Evolutionary conservation across 2,113 vertebrate species (phyloP).

Genomic region (Balaenoptera acutorostrata): DNA sequence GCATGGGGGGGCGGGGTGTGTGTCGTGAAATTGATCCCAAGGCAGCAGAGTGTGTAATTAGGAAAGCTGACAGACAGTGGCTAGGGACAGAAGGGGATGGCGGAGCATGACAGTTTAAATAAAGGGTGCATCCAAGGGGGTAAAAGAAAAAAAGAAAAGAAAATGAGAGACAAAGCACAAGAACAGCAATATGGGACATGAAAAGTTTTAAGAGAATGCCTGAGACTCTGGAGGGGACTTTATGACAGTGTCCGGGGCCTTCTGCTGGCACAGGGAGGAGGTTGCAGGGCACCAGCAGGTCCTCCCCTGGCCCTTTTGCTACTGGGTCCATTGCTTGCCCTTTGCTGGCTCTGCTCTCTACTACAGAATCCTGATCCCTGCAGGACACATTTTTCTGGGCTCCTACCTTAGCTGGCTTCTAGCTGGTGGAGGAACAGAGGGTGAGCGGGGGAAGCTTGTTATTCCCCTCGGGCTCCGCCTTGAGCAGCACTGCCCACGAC

Average conservation of each 20-base stretch:
- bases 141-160: not conserved
- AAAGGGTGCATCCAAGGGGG: not conserved
- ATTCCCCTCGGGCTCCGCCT: rapidly evolving
- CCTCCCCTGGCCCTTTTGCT: not conserved
- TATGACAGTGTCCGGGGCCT: not conserved
- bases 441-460: not conserved
- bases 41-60: not conserved
- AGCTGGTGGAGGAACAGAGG: not conserved
- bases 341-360: not conserved
- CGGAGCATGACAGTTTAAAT: not conserved
- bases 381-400: not conserved
- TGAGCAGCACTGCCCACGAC: not conserved
- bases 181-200: not conserved
- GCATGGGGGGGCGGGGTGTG: too few relatives aligned
- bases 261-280: not conserved
- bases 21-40: not conserved
- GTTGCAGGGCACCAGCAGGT: not conserved
- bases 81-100: not conserved
- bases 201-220: not conserved
- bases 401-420: not conserved
- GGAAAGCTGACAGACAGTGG: not conserved
- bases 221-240: not conserved
- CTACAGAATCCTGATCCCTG: not conserved
- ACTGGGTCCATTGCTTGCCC: not conserved
- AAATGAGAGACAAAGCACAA: not conserved